These are phyloP conservation scores for Orthosia gracilis DNA, from an alignment of 2,888 invertebrate species.

Conservation along the genomic window DNA sequence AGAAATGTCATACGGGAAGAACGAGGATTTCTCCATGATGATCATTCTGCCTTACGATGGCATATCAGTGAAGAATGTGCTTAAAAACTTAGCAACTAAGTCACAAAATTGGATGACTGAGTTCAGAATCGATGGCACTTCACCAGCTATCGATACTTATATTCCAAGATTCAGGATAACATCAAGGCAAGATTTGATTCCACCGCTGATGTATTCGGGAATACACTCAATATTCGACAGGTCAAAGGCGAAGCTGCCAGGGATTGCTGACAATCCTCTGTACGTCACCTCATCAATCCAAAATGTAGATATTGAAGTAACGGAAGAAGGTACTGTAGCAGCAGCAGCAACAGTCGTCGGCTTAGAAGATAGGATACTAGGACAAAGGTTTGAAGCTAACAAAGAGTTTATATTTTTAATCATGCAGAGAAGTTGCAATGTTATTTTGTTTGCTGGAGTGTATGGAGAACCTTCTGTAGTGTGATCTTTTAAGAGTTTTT, in stretches of 20 bases:
- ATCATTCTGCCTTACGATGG: constrained; percentile 92
- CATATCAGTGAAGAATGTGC: constrained; percentile 85
- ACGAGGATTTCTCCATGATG: constrained; percentile 92
- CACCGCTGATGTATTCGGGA: constrained; percentile 90
- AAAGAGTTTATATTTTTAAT: constrained; percentile 93
- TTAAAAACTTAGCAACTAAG: constrained; percentile 87
- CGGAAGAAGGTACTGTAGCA: constrained; percentile 94
- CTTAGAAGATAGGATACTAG: constrained; percentile 84
- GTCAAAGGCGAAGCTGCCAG: constrained; percentile 90
- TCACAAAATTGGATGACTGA: constrained; percentile 88
- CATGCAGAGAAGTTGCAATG: constrained; percentile 91
- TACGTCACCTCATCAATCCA: constrained; percentile 92
- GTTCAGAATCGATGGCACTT: constrained; percentile 83
- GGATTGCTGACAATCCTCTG: constrained; percentile 90
- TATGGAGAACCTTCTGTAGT: constrained; percentile 80
- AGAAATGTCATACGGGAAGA: constrained; percentile 93
- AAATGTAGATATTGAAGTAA: constrained; percentile 93
- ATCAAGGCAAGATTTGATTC: constrained; percentile 86
- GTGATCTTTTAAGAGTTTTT: constrained; percentile 20
- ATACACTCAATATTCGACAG: constrained; percentile 92
- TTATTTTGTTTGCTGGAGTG: constrained; percentile 92
- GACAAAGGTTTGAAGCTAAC: constrained; percentile 92
- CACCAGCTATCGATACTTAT: constrained; percentile 90
- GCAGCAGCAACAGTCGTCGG: constrained; percentile 91
- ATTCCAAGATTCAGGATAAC: constrained; percentile 92